Percentiles rank a stretch among this genome's conserved stretches.
Evolutionary conservation across 2,888 invertebrate genomes (phyloP).

Genomic region (Euplagia quadripunctaria): DNA sequence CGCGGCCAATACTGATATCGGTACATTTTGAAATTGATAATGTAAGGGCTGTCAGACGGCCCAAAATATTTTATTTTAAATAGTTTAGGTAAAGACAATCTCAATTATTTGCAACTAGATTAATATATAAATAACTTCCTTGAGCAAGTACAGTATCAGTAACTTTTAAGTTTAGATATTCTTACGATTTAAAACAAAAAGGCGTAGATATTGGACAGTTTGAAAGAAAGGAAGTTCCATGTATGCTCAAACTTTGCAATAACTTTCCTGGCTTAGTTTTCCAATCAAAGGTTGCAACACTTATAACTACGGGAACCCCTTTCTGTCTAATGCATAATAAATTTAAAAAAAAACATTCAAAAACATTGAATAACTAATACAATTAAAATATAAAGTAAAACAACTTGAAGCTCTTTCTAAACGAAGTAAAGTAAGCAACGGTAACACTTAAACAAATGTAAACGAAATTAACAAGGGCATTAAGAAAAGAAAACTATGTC

Average conservation of each 20-base stretch:
- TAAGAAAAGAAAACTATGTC: slow-evolving; percentile 75
- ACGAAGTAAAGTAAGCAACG: slow-evolving; percentile 59
- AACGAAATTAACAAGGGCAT: slow-evolving; percentile 73
- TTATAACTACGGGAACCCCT: too few species aligned
- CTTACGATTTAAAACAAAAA: too few species aligned
- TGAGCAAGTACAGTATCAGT: too few species aligned
- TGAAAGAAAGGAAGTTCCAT: background rate
- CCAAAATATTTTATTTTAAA: too few species aligned
- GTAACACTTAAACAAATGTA: slow-evolving; percentile 69
- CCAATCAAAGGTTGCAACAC: slow-evolving; percentile 5
- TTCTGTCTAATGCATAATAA: too few species aligned
- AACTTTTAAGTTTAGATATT: too few species aligned
- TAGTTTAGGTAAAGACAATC: too few species aligned
- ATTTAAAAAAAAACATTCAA: slow-evolving; percentile 15
- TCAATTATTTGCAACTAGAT: too few species aligned
- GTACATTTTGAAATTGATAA: too few species aligned
- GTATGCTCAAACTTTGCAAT: background rate
- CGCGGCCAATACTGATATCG: too few species aligned
- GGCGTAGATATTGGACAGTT: background rate
- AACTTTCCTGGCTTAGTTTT: background rate
- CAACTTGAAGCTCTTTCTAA: slow-evolving; percentile 49
- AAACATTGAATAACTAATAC: slow-evolving; percentile 43
- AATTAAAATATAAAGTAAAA: slow-evolving; percentile 40
- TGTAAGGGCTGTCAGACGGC: too few species aligned
- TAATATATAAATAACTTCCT: too few species aligned